Percentiles rank a stretch among this genome's conserved stretches.
Conservation (phyloP, 2,797 vertebrate species). For the Chromobotia macracanthus region DNA sequence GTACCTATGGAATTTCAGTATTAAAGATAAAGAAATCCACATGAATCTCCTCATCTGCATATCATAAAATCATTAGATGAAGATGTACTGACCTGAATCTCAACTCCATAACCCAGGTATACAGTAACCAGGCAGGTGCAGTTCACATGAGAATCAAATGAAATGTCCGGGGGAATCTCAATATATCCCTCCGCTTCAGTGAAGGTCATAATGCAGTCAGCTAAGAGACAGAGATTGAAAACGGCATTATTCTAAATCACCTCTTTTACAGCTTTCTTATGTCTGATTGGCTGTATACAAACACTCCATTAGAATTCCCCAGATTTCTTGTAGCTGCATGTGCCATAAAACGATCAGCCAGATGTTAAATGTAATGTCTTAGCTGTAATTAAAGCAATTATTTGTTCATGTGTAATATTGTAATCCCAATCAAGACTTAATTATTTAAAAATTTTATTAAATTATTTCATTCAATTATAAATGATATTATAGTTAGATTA, state of each 20-base stretch:
- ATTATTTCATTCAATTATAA: too few species aligned
- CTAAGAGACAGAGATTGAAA: conserved; percentile 66
- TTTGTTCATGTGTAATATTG: too few species aligned
- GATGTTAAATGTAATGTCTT: not conserved
- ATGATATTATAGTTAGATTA: too few species aligned
- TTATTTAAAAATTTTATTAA: too few species aligned
- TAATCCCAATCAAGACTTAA: too few species aligned
- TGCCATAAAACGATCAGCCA: conserved; percentile 26
- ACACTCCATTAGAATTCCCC: conserved; percentile 11
- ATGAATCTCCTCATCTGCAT: conserved; percentile 19
- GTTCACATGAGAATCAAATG: conserved; percentile 77
- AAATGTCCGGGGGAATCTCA: conserved; percentile 74
- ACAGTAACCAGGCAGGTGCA: conserved; percentile 92
- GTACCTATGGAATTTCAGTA: not conserved
- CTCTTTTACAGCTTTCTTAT: conserved; percentile 16
- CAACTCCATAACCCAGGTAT: conserved; percentile 93
- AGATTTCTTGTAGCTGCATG: not conserved
- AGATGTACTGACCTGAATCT: conserved; percentile 89
- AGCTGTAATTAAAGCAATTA: too few species aligned
- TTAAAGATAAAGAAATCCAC: not conserved
- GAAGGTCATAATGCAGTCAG: conserved; percentile 88
- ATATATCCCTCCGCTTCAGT: conserved; percentile 88
- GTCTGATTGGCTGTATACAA: conserved; percentile 18
- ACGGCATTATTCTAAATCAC: not conserved
- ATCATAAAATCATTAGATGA: conserved; percentile 17